phyloP scores from a whole-genome alignment of 2,113 vertebrate genomes.

The Pogona vitticeps region DNA sequence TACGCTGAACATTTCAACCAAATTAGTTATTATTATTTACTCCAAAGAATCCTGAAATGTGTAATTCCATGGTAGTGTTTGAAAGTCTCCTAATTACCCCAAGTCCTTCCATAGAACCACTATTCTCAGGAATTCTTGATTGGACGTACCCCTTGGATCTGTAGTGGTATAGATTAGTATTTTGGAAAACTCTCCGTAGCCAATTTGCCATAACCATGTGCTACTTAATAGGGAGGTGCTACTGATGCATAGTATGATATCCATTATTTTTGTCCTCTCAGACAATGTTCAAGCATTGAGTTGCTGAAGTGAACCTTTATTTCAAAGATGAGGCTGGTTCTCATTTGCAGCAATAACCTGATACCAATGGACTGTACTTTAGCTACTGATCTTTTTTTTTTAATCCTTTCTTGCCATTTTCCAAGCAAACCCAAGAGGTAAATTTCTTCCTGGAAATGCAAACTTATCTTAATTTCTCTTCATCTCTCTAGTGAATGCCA shows the following conservation, averaged over 20 bases:
- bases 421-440: conserved; percentile 4
- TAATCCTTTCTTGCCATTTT: not conserved
- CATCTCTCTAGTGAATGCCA: conserved; percentile 37
- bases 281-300: not conserved
- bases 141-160: not conserved
- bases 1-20: not conserved
- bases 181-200: not conserved
- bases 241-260: not conserved
- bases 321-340: not conserved
- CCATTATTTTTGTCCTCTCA: not conserved
- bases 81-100: not conserved
- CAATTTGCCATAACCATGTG: not conserved
- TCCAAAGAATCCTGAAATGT: not conserved
- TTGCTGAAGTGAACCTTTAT: conserved; percentile 7
- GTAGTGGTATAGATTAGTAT: not conserved
- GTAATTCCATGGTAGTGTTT: not conserved
- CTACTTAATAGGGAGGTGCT: not conserved
- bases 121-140: not conserved
- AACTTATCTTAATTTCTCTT: not conserved
- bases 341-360: rapidly evolving
- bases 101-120: not conserved
- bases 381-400: not conserved
- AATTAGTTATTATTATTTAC: not conserved
- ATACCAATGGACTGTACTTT: not conserved
- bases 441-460: conserved; percentile 23